Percentiles rank a stretch among this genome's conserved stretches.
phyloP scores from a whole-genome alignment of 2,797 vertebrate species.

The Phoebastria nigripes region DNA sequence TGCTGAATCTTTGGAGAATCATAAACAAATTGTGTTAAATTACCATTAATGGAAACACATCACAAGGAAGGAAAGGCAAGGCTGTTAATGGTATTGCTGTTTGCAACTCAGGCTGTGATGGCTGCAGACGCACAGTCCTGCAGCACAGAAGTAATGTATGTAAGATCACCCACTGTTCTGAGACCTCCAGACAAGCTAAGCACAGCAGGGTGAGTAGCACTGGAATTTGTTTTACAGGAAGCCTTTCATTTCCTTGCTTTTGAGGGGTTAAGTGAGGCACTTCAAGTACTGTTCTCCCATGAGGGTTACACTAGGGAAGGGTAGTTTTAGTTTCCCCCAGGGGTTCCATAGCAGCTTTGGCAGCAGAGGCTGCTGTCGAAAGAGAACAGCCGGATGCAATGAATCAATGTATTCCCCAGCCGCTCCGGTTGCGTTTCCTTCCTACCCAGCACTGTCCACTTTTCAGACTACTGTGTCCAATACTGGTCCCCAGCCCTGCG shows the following conservation, averaged over 20 bases:
- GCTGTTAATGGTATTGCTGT: background rate
- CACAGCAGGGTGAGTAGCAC: constrained; percentile 53
- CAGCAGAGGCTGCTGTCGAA: constrained; percentile 49
- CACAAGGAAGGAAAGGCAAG: background rate
- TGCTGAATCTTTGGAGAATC: constrained; percentile 45
- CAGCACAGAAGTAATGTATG: constrained; percentile 48
- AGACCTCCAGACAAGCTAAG: constrained; percentile 59
- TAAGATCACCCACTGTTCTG: constrained; percentile 58
- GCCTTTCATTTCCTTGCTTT: constrained; percentile 70
- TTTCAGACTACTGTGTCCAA: background rate
- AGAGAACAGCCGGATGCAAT: constrained; percentile 50
- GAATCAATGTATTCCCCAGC: constrained; percentile 51
- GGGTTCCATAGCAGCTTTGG: constrained; percentile 11
- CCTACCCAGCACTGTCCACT: background rate
- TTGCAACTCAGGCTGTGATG: background rate
- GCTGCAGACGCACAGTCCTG: background rate
- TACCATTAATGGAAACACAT: constrained; percentile 26
- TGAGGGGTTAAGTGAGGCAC: constrained; percentile 72
- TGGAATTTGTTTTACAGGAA: constrained; percentile 74
- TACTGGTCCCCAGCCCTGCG: background rate
- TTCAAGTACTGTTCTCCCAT: constrained; percentile 50
- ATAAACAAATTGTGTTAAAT: constrained; percentile 52
- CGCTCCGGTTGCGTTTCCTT: background rate
- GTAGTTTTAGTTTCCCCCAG: constrained; percentile 20
- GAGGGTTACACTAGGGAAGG: constrained; percentile 32